Percentiles rank a stretch among this genome's conserved stretches.
Conservation (phyloP, 2,888 invertebrate species). For the Drosophila prolongata region DNA sequence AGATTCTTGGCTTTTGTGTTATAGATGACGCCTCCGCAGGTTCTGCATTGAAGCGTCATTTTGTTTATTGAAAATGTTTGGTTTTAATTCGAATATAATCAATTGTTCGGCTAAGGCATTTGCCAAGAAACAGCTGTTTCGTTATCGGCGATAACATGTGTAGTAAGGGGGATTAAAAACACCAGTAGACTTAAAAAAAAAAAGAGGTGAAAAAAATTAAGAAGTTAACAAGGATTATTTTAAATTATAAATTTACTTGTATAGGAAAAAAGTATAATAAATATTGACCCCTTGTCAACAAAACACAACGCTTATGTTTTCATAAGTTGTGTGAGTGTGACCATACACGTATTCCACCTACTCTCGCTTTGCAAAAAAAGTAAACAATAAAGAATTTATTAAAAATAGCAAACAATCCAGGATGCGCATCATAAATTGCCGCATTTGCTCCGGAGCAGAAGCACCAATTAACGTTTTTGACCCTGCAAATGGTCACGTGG, state of each 20-base stretch:
- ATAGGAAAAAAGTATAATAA: not conserved
- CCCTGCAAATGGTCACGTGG: constrained; percentile 30
- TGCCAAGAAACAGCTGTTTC: constrained; percentile 6
- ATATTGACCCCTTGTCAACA: not conserved
- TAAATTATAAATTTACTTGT: not conserved
- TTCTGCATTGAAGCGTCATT: constrained; percentile 65
- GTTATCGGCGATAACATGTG: not conserved
- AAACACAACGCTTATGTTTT: not conserved
- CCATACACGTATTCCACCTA: not conserved
- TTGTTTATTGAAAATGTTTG: not conserved
- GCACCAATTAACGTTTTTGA: constrained; percentile 34
- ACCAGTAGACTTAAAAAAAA: not conserved
- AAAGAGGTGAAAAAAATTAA: not conserved
- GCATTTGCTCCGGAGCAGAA: constrained; percentile 37
- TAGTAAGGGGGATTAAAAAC: not conserved
- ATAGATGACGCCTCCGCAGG: constrained; percentile 54
- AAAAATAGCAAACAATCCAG: not conserved
- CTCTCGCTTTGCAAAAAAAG: not conserved
- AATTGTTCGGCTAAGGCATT: constrained; percentile 10
- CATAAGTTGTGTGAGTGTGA: not conserved
- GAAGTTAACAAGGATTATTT: not conserved
- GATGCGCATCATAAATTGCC: constrained; percentile 15
- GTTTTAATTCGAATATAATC: constrained; percentile 7
- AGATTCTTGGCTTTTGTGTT: constrained; percentile 56
- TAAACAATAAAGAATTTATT: constrained; percentile 25